Conservation (phyloP, 1,140 invertebrate genomes). For the Atta texana region DNA sequence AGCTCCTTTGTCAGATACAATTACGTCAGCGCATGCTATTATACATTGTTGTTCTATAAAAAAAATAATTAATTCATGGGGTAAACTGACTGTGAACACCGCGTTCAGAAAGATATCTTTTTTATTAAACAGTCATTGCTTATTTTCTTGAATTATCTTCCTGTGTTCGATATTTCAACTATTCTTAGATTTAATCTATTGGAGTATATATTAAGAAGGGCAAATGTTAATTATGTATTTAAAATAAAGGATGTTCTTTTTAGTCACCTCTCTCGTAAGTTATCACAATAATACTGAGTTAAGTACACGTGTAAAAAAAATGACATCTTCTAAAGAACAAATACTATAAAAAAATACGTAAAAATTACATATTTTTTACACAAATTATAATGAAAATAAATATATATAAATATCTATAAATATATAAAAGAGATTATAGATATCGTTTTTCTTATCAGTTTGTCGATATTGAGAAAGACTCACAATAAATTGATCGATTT, state of each 20-base stretch:
- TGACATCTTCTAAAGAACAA: background rate
- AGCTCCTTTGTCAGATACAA: slow-evolving; percentile 34
- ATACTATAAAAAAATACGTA: too few relatives aligned
- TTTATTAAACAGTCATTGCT: background rate
- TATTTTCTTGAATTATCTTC: background rate
- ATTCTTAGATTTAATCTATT: background rate
- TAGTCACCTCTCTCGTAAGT: background rate
- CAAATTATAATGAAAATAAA: too few relatives aligned
- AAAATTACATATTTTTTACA: too few relatives aligned
- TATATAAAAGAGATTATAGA: background rate
- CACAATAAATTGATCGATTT: slow-evolving; percentile 10
- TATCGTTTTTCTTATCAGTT: background rate
- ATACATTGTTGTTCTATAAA: background rate
- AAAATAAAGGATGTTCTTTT: background rate
- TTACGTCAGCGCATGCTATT: slow-evolving; percentile 29
- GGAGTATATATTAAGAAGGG: background rate
- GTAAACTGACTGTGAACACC: background rate
- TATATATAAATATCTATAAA: background rate
- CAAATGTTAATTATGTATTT: slow-evolving; percentile 2
- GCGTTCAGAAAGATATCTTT: background rate
- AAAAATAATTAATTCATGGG: slow-evolving; percentile 22
- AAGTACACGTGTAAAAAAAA: background rate
- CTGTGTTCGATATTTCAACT: too few relatives aligned
- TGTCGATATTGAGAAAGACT: background rate
- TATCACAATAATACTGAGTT: background rate